Base-by-base conservation (phyloP, 2,888 invertebrate genomes). In the Metopia argyrocephala region DNA sequence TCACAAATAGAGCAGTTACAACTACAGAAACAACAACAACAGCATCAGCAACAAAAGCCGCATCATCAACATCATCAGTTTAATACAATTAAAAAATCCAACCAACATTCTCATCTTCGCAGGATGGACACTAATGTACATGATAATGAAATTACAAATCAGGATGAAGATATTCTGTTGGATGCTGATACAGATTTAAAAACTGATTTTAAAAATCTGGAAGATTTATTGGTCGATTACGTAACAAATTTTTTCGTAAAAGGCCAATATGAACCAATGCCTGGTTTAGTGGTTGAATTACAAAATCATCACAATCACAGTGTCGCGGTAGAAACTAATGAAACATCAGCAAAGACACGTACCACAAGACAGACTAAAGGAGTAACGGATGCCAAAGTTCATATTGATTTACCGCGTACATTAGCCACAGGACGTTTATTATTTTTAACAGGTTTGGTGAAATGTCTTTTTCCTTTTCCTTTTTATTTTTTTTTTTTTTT, bases 371-470 rank as follows among this genome's bases (percentile, higher is more conserved):
- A 92, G 92, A 56, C 85, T 12, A 38, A 38, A 5, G 83, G 84
- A 27, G 64, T 85, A 6, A 71, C 85, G 25, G 84, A 85, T 57
- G 82, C 85, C 45, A 84, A 85, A 5, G 86, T 95, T 27, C 93
- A 93, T 31, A 92, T 95, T 7, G 93, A 93, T 85, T 86, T 95
- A 62, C 93, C 94, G 0, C 85, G 90, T 21, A 89, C 89, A 0
- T 50, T 88, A 38, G 93, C 94, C 87, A 93, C 94, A 12, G 94
- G 94, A 0, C 91, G 94, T 82, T 90, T 93, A 56, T 91, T 94
- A 74, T 93, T 93, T 83, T 92, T 94, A 78, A 91, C 92, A 87
- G 93, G 94, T 94, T 23, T 50, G 38, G 3, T 9, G 15, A 31
- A 12, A 38, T 38, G 4, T 4, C 3, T 38, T 38, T 38, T 38